Percentiles rank a stretch among this genome's conserved stretches.
phyloP scores from a whole-genome alignment of 2,888 invertebrate species.

The Lasioglossum zephyrum region DNA sequence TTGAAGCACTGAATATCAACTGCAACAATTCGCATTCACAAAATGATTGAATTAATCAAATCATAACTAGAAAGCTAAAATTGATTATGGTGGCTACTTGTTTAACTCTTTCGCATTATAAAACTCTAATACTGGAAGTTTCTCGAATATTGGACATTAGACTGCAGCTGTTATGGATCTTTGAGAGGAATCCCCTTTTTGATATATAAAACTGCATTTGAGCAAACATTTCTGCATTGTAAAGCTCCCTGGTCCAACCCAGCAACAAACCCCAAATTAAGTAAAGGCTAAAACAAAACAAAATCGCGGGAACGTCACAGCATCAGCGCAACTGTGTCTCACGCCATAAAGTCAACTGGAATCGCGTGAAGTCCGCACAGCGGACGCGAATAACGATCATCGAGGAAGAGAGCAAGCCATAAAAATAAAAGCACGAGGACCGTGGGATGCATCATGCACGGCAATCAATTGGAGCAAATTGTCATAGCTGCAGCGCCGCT shows the following conservation, averaged over 20 bases:
- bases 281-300: neutral
- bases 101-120: too few relatives aligned
- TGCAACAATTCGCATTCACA: too few relatives aligned
- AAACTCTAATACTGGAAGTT: too few relatives aligned
- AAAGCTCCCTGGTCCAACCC: neutral
- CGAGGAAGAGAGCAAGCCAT: neutral
- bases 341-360: neutral
- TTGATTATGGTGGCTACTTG: too few relatives aligned
- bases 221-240: neutral
- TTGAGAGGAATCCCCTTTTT: too few relatives aligned
- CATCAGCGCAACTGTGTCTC: neutral
- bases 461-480: conserved; percentile 13
- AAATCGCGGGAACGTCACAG: neutral
- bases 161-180: too few relatives aligned
- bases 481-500: conserved; percentile 7
- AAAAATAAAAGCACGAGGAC: neutral
- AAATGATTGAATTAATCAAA: too few relatives aligned
- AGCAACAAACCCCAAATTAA: neutral
- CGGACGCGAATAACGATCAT: neutral
- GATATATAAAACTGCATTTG: too few relatives aligned
- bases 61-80: too few relatives aligned
- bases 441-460: conserved; percentile 2
- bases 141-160: too few relatives aligned
- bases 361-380: neutral
- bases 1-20: too few relatives aligned